Evolutionary conservation across 2,797 vertebrate species (phyloP).

Genomic region (Rhinella marina): DNA sequence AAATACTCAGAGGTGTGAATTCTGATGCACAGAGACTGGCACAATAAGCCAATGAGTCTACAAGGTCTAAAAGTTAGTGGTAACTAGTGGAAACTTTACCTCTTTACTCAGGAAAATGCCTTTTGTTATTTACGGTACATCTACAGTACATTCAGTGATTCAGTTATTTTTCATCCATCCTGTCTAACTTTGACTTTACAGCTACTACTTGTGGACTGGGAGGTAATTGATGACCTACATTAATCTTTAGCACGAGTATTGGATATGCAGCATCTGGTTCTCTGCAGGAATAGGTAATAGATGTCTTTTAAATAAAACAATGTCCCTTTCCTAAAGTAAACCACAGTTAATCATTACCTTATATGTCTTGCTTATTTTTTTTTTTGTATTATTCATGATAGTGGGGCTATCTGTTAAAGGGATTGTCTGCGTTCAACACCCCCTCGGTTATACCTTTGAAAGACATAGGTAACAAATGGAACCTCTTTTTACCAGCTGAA

Average conservation of each 20-base stretch:
- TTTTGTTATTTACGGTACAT: slow-evolving; percentile 13
- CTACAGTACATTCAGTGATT: slow-evolving; percentile 50
- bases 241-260: slow-evolving; percentile 12
- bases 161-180: slow-evolving; percentile 41
- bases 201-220: slow-evolving; percentile 22
- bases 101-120: slow-evolving; percentile 30
- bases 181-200: slow-evolving; percentile 28
- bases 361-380: not conserved
- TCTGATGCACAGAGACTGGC: not conserved
- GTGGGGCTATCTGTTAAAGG: not conserved
- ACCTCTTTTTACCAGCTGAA: no score
- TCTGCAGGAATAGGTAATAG: not conserved
- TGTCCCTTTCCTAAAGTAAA: not conserved
- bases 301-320: not conserved
- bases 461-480: not conserved
- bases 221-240: slow-evolving; percentile 29
- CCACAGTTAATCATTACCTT: not conserved
- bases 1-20: not conserved
- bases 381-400: not conserved
- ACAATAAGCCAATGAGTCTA: not conserved
- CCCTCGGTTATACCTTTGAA: not conserved
- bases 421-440: not conserved
- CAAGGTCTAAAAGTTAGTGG: not conserved
- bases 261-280: not conserved
- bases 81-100: not conserved